phyloP scores from a whole-genome alignment of 2,797 vertebrate genomes.

The Diceros bicornis region DNA sequence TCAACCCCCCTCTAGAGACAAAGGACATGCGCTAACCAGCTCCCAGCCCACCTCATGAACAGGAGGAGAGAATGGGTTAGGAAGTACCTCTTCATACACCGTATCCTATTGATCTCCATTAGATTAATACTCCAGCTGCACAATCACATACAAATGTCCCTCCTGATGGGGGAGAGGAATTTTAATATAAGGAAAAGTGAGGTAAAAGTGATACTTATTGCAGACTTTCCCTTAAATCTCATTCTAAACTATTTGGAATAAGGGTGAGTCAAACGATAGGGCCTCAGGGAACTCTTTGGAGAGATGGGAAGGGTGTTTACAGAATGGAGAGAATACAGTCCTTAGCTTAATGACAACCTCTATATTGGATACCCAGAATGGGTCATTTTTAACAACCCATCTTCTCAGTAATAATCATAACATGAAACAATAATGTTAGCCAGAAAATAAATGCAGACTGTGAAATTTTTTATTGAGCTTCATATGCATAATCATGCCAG shows the following conservation, averaged over 20 bases:
- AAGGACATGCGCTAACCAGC: not conserved
- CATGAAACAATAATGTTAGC: not conserved
- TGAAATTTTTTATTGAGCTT: not conserved
- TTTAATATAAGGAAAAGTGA: not conserved
- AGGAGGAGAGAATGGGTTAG: not conserved
- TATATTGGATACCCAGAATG: not conserved
- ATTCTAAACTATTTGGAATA: not conserved
- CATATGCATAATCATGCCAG: not conserved
- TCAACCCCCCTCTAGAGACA: not conserved
- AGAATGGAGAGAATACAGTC: not conserved
- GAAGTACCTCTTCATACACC: not conserved
- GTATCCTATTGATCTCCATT: not conserved
- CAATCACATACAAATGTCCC: not conserved
- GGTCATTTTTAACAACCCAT: not conserved
- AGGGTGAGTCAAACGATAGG: not conserved
- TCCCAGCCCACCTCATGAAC: no score
- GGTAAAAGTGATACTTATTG: not conserved
- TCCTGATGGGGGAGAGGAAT: not conserved
- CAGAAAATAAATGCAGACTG: conserved; percentile 6
- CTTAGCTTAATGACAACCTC: not conserved
- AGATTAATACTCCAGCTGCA: not conserved
- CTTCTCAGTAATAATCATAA: not conserved
- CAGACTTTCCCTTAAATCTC: not conserved
- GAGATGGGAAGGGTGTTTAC: not conserved
- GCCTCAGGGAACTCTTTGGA: not conserved